Evolutionary conservation across 1,140 invertebrate genomes (phyloP).

Genomic region (Bombus impatiens): DNA sequence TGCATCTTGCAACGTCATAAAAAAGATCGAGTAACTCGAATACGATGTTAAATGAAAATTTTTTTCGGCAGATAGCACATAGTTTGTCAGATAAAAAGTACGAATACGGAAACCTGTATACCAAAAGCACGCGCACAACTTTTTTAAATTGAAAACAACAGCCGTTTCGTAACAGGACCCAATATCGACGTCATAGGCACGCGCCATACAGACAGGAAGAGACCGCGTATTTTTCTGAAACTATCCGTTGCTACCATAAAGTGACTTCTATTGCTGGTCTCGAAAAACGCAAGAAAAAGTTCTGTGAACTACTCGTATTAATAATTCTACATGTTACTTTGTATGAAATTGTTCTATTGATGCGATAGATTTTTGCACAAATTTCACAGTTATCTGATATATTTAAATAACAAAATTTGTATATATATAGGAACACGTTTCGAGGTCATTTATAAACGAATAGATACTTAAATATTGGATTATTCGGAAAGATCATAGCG

Average conservation of each 20-base stretch:
- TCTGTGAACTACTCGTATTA: background rate
- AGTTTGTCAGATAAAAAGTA: conserved; percentile 10
- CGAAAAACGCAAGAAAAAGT: background rate
- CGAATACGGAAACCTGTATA: background rate
- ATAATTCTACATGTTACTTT: background rate
- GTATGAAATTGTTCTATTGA: background rate
- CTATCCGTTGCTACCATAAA: background rate
- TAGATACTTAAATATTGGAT: background rate
- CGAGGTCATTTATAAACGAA: background rate
- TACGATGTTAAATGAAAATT: background rate
- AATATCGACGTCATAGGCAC: background rate
- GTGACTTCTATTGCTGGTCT: background rate
- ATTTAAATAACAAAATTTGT: background rate
- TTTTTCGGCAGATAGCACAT: background rate
- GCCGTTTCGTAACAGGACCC: background rate
- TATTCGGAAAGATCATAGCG: background rate
- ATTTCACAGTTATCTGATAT: background rate
- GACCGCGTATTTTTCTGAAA: background rate
- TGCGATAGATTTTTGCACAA: background rate
- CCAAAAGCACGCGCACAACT: conserved; percentile 3
- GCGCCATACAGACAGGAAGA: background rate
- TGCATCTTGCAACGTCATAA: background rate
- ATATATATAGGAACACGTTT: too few relatives aligned
- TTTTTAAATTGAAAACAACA: conserved; percentile 9
- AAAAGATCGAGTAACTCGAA: background rate